Base-by-base conservation (phyloP, 2,113 vertebrate species). In the Penelope pileata region DNA sequence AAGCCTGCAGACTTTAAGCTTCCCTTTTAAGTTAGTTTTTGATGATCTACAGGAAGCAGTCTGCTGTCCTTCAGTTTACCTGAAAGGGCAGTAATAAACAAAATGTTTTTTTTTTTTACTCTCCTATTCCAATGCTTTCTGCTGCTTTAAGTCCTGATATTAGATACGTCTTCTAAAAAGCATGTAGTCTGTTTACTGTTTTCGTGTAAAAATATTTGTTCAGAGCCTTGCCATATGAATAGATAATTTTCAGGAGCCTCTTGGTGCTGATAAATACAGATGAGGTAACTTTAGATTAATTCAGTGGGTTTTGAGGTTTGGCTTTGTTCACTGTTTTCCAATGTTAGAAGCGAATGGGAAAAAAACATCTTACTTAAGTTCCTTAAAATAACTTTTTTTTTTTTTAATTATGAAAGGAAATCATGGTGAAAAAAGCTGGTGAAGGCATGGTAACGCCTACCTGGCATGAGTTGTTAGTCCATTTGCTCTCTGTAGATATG, bases 231-330 rank as follows among this genome's bases (percentile, higher is more conserved):
- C 38, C 78, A 15, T 24, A 4, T 67, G 51, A 34, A 47, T 59
- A 13, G 0, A 2, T 40, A 10, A 48, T 85, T 85, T 94, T 87
- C 43, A n/a, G 74, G 81, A 12, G 32, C 68, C 16, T 95, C 50
- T 80, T 83, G 63, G 8, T 81, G 51, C 27, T 79, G 48, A 36
- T 82, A 82, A 79, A 45, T 58, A 58, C n/a, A 91, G 43, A 83
- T 79, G 48, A 64, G 14, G 30, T 68, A 93, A 87, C 53, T 5
- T 82, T 60, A 60, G 34, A 63, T 86, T 70, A 53, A 79, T 77
- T 94, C 45, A 16, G 5, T 67, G 64, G 38, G 18, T 77, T 86
- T 91, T 90, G 79, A 83, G 79, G 38, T 90, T 93, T 93, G 68
- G n/a, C 45, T 91, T 90, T 90, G 15, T 23, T 91, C 51, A 42